Evolutionary conservation across 2,888 invertebrate genomes (phyloP).

Genomic region (Ormyrus nitidulus): DNA sequence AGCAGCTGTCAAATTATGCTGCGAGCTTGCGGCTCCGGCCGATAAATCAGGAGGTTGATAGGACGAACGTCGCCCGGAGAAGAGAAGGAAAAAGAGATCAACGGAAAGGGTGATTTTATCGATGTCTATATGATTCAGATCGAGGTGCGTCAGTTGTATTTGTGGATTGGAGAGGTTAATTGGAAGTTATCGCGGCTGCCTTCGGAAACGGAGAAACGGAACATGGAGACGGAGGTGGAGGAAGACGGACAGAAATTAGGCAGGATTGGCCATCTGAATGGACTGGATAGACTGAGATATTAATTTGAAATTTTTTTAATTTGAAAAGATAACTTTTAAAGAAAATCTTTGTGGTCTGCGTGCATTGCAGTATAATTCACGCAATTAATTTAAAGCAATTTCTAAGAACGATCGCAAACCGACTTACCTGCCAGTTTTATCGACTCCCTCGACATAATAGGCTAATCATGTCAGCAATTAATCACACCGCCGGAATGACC

Average conservation of each 20-base stretch:
- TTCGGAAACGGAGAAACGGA: not conserved
- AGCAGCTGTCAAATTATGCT: conserved; percentile 43
- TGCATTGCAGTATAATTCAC: too few species aligned
- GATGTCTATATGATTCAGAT: not conserved
- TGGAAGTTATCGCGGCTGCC: conserved; percentile 13
- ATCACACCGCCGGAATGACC: conserved; percentile 3
- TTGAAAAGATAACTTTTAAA: too few species aligned
- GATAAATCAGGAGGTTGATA: conserved; percentile 45
- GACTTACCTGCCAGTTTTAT: too few species aligned
- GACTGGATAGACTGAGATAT: too few species aligned
- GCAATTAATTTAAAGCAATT: too few species aligned
- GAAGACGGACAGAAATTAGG: not conserved
- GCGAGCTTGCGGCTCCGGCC: not conserved
- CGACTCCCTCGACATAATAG: not conserved
- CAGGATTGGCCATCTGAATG: not conserved
- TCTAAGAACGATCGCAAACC: too few species aligned
- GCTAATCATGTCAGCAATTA: conserved; percentile 30
- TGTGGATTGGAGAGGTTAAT: conserved; percentile 1
- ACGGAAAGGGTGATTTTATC: conserved; percentile 57
- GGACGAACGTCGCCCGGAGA: not conserved
- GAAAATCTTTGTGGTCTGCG: too few species aligned
- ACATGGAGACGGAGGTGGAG: not conserved
- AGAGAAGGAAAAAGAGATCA: not conserved
- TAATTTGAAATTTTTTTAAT: too few species aligned
- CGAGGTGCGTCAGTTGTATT: not conserved